Percentiles rank a stretch among this genome's conserved stretches.
phyloP scores from a whole-genome alignment of 2,888 invertebrate species.

The Lycophotia porphyrea region DNA sequence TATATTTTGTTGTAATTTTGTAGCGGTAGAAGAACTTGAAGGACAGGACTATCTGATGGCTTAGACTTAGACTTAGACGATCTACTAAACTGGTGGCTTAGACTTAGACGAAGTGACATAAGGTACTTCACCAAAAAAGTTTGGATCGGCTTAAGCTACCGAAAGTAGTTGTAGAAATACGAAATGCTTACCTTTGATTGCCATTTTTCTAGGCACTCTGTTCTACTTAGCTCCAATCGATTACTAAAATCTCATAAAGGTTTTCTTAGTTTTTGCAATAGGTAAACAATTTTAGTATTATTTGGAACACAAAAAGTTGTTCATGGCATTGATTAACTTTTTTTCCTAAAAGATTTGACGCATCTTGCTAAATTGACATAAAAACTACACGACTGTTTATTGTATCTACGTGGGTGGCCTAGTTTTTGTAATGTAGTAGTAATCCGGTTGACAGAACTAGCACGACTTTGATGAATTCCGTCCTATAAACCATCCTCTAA shows the following conservation, averaged over 20 bases:
- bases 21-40: not conserved
- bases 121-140: not conserved
- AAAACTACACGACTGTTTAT: slow-evolving; percentile 11
- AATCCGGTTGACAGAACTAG: slow-evolving; percentile 18
- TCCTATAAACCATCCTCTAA: slow-evolving; percentile 31
- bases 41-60: not conserved
- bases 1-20: not conserved
- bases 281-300: not conserved
- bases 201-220: not conserved
- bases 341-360: not conserved
- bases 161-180: not conserved
- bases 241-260: not conserved
- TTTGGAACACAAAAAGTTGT: not conserved
- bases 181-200: not conserved
- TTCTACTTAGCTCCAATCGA: not conserved
- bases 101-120: not conserved
- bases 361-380: slow-evolving; percentile 19
- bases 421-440: slow-evolving; percentile 39
- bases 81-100: not conserved
- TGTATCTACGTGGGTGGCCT: slow-evolving; percentile 40
- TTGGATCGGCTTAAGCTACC: not conserved
- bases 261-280: not conserved
- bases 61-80: too few relatives aligned
- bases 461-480: slow-evolving; percentile 36
- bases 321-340: not conserved